Evolutionary conservation across 2,888 invertebrate species (phyloP).

Genomic region (Dichetophora obliterata): DNA sequence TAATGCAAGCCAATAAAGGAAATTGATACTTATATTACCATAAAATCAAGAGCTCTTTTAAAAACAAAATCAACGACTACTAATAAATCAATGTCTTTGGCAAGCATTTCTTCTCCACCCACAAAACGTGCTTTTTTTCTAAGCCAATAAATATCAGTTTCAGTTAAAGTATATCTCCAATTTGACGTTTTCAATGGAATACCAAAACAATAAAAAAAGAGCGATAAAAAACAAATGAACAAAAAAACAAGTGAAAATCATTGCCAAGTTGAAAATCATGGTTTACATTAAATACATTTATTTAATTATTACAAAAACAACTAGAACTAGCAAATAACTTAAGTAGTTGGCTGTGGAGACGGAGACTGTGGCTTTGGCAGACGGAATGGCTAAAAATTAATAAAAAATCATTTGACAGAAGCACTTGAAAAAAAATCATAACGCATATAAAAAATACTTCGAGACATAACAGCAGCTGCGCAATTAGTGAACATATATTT

Average conservation of each 20-base stretch:
- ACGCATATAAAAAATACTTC: background rate
- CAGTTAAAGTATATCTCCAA: background rate
- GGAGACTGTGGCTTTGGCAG: background rate
- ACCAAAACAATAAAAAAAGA: background rate
- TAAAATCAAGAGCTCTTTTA: too few relatives aligned
- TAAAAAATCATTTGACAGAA: background rate
- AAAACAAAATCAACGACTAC: too few relatives aligned
- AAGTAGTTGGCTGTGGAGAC: background rate
- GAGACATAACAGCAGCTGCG: background rate
- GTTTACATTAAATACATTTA: background rate
- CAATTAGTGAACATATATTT: constrained; percentile 13
- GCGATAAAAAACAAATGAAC: too few relatives aligned
- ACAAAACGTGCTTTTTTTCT: background rate
- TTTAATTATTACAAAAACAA: background rate
- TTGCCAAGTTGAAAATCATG: constrained; percentile 17
- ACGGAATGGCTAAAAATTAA: background rate
- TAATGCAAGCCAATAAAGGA: too few relatives aligned
- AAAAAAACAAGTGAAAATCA: background rate
- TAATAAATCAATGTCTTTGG: background rate
- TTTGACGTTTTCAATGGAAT: background rate
- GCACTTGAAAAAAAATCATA: background rate
- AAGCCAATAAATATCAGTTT: too few relatives aligned
- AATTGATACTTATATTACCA: too few relatives aligned
- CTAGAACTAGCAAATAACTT: background rate
- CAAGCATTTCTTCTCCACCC: background rate